Conservation (phyloP, 2,797 vertebrate species). For the Muscicapa comitata region DNA sequence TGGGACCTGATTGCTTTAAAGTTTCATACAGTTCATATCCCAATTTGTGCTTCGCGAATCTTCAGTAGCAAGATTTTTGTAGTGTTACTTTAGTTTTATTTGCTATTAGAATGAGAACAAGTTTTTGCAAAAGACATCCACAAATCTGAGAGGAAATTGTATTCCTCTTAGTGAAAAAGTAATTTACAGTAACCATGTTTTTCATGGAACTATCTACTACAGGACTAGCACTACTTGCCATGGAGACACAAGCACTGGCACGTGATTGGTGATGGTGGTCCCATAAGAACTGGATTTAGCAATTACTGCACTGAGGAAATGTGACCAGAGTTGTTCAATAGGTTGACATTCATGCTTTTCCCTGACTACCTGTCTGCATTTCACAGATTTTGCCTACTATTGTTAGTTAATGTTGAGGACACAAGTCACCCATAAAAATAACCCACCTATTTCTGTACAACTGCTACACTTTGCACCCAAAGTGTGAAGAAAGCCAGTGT, state of each 20-base stretch:
- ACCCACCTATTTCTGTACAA: not conserved
- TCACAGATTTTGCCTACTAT: not conserved
- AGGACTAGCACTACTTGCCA: not conserved
- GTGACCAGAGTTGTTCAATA: not conserved
- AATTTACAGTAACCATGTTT: not conserved
- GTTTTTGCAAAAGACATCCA: not conserved
- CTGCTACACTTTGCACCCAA: not conserved
- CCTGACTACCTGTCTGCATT: not conserved
- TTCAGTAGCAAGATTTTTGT: not conserved
- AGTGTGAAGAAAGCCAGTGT: not conserved
- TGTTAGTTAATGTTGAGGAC: not conserved
- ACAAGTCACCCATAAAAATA: not conserved
- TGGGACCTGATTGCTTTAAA: not conserved
- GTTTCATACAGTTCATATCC: not conserved
- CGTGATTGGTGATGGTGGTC: accelerated
- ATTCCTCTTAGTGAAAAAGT: not conserved
- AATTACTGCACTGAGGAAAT: not conserved
- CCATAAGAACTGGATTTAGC: not conserved
- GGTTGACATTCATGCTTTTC: not conserved
- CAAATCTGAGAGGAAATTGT: not conserved
- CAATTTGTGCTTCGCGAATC: not conserved
- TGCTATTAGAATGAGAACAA: not conserved
- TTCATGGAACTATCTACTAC: not conserved
- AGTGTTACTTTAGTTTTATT: not conserved
- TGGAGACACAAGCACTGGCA: not conserved